A percentile compares a stretch with the other conserved stretches of the same genome.
Conservation (phyloP, 2,797 vertebrate species). For the Lithobates sylvaticus region DNA sequence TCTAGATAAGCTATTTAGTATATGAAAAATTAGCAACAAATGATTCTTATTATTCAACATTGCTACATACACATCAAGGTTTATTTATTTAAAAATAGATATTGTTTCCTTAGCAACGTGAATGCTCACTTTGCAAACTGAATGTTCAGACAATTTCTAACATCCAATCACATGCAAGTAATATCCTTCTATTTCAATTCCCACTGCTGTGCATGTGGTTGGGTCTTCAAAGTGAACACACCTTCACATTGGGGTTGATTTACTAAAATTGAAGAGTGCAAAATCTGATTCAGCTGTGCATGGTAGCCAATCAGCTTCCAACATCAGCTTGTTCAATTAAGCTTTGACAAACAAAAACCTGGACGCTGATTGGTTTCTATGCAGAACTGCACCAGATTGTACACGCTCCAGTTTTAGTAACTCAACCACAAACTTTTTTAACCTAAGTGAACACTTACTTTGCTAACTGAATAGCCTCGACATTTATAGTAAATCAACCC, state of each 20-base stretch:
- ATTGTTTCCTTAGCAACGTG: too few species aligned
- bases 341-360: too few species aligned
- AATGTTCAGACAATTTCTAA: neutral
- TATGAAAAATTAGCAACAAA: neutral
- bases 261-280: too few species aligned
- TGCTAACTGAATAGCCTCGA: neutral
- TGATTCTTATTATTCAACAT: too few species aligned
- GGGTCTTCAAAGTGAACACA: neutral
- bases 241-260: neutral
- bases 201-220: neutral
- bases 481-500: neutral
- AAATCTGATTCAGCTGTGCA: too few species aligned
- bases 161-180: neutral
- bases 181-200: neutral
- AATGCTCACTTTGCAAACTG: too few species aligned
- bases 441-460: neutral
- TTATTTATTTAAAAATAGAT: neutral
- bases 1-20: neutral
- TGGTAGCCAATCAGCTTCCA: too few species aligned
- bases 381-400: too few species aligned
- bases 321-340: too few species aligned
- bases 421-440: neutral
- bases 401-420: too few species aligned
- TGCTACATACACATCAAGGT: neutral
- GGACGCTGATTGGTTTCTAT: too few species aligned